These are phyloP conservation scores for Drosophila mulleri DNA, from an alignment of 2,888 invertebrate species.

Conservation along the genomic window DNA sequence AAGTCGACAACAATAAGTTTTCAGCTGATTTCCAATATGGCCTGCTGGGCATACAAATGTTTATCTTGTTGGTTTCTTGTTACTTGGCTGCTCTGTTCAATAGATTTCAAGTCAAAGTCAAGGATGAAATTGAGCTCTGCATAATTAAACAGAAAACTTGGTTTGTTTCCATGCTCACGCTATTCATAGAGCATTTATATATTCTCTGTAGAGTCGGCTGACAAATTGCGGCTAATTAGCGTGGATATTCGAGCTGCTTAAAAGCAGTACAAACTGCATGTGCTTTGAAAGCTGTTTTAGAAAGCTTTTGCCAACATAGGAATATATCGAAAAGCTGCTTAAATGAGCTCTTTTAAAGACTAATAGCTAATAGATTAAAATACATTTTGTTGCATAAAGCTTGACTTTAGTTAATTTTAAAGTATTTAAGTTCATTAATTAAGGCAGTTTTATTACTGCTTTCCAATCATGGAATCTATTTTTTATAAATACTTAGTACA, in stretches of 20 bases:
- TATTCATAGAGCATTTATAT: background rate
- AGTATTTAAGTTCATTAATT: background rate
- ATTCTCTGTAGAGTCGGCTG: background rate
- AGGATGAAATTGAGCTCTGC: slow-evolving; percentile 9
- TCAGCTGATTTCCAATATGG: slow-evolving; percentile 23
- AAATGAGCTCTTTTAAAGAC: no score
- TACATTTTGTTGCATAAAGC: no score
- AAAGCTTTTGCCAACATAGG: no score
- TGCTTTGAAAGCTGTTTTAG: background rate
- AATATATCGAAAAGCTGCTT: no score
- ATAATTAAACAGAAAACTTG: slow-evolving; percentile 25
- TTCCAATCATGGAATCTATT: background rate
- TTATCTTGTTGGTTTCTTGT: slow-evolving; percentile 17
- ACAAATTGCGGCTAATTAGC: background rate
- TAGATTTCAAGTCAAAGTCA: slow-evolving; percentile 19
- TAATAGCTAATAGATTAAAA: no score
- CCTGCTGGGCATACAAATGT: slow-evolving; percentile 31
- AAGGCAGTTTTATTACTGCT: background rate
- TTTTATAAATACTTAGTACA: slow-evolving; percentile 2
- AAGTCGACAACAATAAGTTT: slow-evolving; percentile 28
- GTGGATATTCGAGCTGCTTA: background rate
- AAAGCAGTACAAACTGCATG: background rate
- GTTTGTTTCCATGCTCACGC: background rate
- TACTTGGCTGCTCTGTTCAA: background rate
- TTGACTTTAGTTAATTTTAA: no score